Conservation (phyloP, 2,797 vertebrate species). For the Hyperoplus lanceolatus region DNA sequence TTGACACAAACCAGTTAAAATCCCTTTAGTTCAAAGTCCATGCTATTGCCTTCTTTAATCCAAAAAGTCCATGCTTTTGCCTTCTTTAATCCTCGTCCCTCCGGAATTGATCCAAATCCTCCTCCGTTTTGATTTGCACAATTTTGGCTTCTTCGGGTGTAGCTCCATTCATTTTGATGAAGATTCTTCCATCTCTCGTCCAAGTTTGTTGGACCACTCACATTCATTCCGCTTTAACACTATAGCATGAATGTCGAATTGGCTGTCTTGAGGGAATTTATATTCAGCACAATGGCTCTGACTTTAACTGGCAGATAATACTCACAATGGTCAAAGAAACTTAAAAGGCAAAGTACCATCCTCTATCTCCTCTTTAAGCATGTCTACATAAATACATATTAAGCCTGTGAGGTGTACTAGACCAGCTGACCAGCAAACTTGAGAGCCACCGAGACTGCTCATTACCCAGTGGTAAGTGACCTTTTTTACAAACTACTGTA, state of each 20-base stretch:
- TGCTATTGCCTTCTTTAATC: too few species aligned
- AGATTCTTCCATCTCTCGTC: too few species aligned
- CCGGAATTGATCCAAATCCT: too few species aligned
- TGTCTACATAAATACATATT: conserved; percentile 48
- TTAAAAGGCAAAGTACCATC: conserved; percentile 51
- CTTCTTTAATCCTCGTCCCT: too few species aligned
- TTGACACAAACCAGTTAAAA: too few species aligned
- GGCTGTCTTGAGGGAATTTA: conserved; percentile 53
- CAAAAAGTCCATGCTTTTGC: too few species aligned
- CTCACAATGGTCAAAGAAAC: conserved; percentile 59
- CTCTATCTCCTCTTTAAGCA: conserved; percentile 40
- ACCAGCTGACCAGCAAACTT: conserved; percentile 50
- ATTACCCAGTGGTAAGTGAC: conserved; percentile 79
- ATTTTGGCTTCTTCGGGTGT: too few species aligned
- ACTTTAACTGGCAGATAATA: conserved; percentile 52
- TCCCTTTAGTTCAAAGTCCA: too few species aligned
- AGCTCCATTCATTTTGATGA: too few species aligned
- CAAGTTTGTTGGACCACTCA: too few species aligned
- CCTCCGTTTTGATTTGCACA: too few species aligned
- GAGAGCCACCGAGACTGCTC: conserved; percentile 69
- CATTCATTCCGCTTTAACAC: conserved; percentile 60
- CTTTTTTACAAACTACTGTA: conserved; percentile 78
- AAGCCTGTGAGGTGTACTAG: conserved; percentile 38
- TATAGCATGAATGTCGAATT: conserved; percentile 63
- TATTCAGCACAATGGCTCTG: conserved; percentile 49